A percentile compares a stretch with the other conserved stretches of the same genome.
phyloP scores from a whole-genome alignment of 2,797 vertebrate genomes.

The Merluccius polli region DNA sequence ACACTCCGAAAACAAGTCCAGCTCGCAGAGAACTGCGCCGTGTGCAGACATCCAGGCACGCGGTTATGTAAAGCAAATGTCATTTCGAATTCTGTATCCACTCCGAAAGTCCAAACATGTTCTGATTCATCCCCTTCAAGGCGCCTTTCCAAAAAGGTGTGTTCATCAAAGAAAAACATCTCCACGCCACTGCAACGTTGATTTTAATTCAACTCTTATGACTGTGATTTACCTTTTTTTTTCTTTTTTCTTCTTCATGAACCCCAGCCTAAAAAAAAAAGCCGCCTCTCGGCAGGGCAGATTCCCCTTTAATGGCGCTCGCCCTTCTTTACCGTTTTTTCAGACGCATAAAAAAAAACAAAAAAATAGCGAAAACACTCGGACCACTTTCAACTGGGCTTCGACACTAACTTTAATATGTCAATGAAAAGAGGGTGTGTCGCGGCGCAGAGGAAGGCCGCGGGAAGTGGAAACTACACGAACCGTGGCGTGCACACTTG shows the following conservation, averaged over 20 bases:
- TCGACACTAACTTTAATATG: slow-evolving; percentile 66
- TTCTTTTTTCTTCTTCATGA: no score
- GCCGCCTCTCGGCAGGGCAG: background rate
- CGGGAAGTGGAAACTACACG: slow-evolving; percentile 35
- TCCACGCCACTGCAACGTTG: background rate
- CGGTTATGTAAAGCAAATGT: background rate
- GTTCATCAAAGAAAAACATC: slow-evolving; percentile 37
- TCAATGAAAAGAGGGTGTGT: slow-evolving; percentile 50
- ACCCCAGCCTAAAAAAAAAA: no score
- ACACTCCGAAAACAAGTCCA: background rate
- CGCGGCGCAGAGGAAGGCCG: slow-evolving; percentile 34
- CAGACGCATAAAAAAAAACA: background rate
- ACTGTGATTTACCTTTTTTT: background rate
- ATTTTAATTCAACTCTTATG: background rate
- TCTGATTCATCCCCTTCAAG: slow-evolving; percentile 1
- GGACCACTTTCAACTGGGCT: slow-evolving; percentile 56
- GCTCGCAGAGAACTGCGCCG: background rate
- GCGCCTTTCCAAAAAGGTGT: slow-evolving; percentile 6
- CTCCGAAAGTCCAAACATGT: background rate
- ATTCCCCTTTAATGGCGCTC: slow-evolving; percentile 7
- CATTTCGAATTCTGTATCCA: background rate
- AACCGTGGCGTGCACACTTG: slow-evolving; percentile 35
- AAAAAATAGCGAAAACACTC: slow-evolving; percentile 22
- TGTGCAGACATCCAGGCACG: background rate
- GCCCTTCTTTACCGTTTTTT: slow-evolving; percentile 41